Evolutionary conservation across 2,797 vertebrate species (phyloP), one percentile per base, ranked within the genome.

Genomic region (Amblyraja radiata): DNA sequence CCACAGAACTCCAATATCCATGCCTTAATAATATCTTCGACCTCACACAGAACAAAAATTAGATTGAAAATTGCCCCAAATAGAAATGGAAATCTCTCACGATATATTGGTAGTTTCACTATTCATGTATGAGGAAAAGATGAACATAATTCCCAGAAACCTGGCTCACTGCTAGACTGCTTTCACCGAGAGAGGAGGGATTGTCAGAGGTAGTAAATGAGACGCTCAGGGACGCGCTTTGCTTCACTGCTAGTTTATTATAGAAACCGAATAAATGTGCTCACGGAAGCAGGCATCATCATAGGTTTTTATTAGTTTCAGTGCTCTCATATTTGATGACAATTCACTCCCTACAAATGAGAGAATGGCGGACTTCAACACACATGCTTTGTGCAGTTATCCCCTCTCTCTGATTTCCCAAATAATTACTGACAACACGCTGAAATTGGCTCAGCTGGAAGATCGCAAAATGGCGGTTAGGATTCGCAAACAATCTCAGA

Each of bases 371-470:
- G 9, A 65, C n/a, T 65, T 63, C 61, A 65, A 65, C 2, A 13
- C 84, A 65, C 61, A 65, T 63, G 61, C 84, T 88, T 88, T 88
- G n/a, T 65, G 28, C 32, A 65, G 84, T 32, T 46, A 4, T 39
- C 32, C 73, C n/a, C 63, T 21, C 88, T 73, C n/a, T 73, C 63
- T 68, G 86, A 90, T 90, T 90, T 90, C 6, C 61, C 63, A 90
- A 90, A 90, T 71, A 71, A 18, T 32, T 90, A 8, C 61, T 90
- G 86, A 71, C 88, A 90, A 73, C 68, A 71, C 46, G 36, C 32
- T 90, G 18, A 90, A 71, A 73, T 46, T 10, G 9, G 32, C 68
- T 46, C 8, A 36, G 36, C 36, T 39, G 36, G 10, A 73, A 21
- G 18, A 36, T 39, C 32, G 0, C 36, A 90, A 90, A 90, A 10